Base-by-base conservation (phyloP, 2,797 vertebrate genomes). In the Sebastes matsubarae region DNA sequence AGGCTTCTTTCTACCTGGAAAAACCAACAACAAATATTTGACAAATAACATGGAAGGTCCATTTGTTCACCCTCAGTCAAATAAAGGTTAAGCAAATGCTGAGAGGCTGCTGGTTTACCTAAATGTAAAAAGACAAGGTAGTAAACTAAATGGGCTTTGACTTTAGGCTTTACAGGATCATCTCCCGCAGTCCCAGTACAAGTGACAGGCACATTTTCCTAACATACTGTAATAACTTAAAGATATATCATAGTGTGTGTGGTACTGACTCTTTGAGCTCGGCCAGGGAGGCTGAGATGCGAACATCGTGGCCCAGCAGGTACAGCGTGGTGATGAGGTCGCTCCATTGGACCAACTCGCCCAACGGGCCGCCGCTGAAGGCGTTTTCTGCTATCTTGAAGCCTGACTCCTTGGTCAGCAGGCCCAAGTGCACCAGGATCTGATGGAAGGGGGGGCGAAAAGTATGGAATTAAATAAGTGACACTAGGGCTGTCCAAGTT, bases 341-440 rank as follows among this genome's bases (percentile, higher is more conserved):
- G 89, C 98, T 99, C 99, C 99, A 99, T 90, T 99, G 99, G 83
- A 99, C 98, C 95, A 99, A 93, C 94, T 99, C 99, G 16, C 99
- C 99, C 83, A 99, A 92, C 3, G 99, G 99, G 57, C 99, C 99
- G 18, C 99, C 99, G 0, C 98, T 99, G 95, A 99, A 99, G 0
- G 99, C 98, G 63, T 98, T 99, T 92, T 99, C 98, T 66, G 99
- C 99, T 16, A 99, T 99, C 95, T 99, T 99, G 94, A 99, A 99
- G 89, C 98, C 98, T 0, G 99, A 99, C 95, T 99, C 99, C 93
- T 99, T 99, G 70, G 98, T 99, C 91, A 99, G 95, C 80, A 99
- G 97, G 58, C 99, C 99, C 91, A 99, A 85, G 92, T 99, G 99
- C 77, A 99, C 97, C 69, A 99, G 97, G 87, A 99, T 93, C 99